phyloP scores from a whole-genome alignment of 2,113 vertebrate genomes.

The Loxodonta africana region DNA sequence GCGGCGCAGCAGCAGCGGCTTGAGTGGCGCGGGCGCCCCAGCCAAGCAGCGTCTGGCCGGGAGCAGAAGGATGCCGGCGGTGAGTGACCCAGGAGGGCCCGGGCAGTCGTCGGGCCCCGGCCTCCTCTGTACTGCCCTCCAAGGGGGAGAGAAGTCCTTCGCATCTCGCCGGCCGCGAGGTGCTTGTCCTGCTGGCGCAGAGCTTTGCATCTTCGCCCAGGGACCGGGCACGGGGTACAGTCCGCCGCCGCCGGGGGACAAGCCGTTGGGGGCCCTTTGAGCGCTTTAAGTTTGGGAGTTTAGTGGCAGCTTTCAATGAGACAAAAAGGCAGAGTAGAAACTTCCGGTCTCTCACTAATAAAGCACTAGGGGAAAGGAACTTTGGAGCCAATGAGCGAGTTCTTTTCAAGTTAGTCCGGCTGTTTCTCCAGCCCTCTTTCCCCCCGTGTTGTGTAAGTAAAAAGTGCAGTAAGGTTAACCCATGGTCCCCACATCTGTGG shows the following conservation, averaged over 20 bases:
- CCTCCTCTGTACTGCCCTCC: not conserved
- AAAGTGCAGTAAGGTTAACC: not conserved
- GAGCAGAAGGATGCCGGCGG: conserved; percentile 27
- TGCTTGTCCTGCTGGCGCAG: no score
- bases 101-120: rapidly evolving
- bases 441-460: no score
- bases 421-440: not conserved
- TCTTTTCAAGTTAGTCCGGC: not conserved
- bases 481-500: not conserved
- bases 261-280: rapidly evolving
- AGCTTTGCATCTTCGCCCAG: no score
- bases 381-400: not conserved
- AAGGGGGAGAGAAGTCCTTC: rapidly evolving
- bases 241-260: rapidly evolving
- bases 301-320: not conserved
- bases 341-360: not conserved
- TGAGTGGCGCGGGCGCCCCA: not conserved
- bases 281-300: not conserved
- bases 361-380: not conserved
- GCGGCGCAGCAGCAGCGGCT: rapidly evolving
- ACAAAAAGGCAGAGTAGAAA: not conserved
- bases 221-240: rapidly evolving
- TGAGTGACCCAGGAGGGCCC: not conserved
- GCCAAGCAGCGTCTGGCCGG: rapidly evolving
- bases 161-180: no score